Percentiles rank a stretch among this genome's conserved stretches.
These are phyloP conservation scores for Parasteatoda tepidariorum DNA, from an alignment of 1,140 invertebrate species.

Conservation along the genomic window DNA sequence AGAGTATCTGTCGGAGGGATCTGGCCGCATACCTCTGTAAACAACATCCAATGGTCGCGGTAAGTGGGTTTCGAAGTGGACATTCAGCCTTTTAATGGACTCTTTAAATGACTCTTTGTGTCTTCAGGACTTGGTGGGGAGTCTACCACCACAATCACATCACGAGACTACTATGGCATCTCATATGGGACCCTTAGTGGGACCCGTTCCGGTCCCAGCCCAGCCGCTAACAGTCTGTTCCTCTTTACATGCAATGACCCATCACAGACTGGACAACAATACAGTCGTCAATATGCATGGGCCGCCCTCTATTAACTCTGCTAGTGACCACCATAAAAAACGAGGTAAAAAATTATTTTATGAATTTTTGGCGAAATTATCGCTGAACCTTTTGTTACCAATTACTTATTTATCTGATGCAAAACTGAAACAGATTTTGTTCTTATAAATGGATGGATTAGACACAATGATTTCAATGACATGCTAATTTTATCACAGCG, in stretches of 20 bases:
- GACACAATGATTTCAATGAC: too few relatives aligned
- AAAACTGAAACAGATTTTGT: too few relatives aligned
- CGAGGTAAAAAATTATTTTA: slow-evolving; percentile 30
- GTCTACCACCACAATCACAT: slow-evolving; percentile 57
- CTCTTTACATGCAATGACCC: slow-evolving; percentile 45
- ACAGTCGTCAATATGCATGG: slow-evolving; percentile 29
- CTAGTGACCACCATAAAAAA: slow-evolving; percentile 35
- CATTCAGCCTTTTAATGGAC: slow-evolving; percentile 64
- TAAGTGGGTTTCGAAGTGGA: not conserved
- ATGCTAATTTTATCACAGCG: too few relatives aligned
- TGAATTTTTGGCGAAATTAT: too few relatives aligned
- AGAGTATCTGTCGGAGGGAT: slow-evolving; percentile 10
- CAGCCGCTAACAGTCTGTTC: slow-evolving; percentile 50
- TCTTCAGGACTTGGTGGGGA: slow-evolving; percentile 65
- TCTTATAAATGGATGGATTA: too few relatives aligned
- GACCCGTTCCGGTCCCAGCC: slow-evolving; percentile 19
- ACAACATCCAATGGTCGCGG: slow-evolving; percentile 49
- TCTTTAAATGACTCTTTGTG: slow-evolving; percentile 65
- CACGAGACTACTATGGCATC: slow-evolving; percentile 37
- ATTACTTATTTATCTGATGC: too few relatives aligned
- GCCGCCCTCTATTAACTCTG: not conserved
- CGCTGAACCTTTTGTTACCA: too few relatives aligned
- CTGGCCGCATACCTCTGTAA: slow-evolving; percentile 28
- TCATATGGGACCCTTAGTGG: slow-evolving; percentile 26
- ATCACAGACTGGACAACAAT: slow-evolving; percentile 50